phyloP scores from a whole-genome alignment of 1,140 invertebrate species.

The Hydropsyche tenuis region DNA sequence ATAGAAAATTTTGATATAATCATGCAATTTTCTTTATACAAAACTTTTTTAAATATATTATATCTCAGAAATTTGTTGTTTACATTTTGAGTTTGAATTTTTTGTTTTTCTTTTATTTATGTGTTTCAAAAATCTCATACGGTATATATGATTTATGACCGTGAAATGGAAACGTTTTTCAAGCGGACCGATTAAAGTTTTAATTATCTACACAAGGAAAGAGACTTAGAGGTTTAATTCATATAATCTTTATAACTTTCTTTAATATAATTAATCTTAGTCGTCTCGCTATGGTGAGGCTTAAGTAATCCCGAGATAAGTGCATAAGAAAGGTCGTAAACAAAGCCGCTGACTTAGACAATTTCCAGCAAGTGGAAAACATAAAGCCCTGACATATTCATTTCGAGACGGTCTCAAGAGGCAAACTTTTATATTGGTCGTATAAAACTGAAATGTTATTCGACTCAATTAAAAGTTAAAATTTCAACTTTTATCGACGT shows the following conservation, averaged over 20 bases:
- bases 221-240: neutral
- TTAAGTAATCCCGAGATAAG: constrained; percentile 11
- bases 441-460: too few species aligned
- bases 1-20: too few species aligned
- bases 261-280: constrained; percentile 17
- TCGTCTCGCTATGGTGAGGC: neutral
- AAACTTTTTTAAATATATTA: too few species aligned
- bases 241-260: constrained; percentile 10
- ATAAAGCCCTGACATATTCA: constrained; percentile 13
- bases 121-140: neutral
- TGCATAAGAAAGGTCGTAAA: constrained; percentile 18
- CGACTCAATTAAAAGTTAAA: too few species aligned
- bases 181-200: neutral
- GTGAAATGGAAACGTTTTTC: neutral
- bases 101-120: too few species aligned
- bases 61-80: too few species aligned
- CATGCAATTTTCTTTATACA: too few species aligned
- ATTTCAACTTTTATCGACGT: too few species aligned
- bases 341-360: constrained; percentile 11
- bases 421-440: too few species aligned
- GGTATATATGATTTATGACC: neutral
- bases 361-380: constrained; percentile 8
- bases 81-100: too few species aligned
- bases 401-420: neutral
- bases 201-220: neutral